phyloP scores from a whole-genome alignment of 2,113 vertebrate genomes.

The Xiphophorus hellerii region DNA sequence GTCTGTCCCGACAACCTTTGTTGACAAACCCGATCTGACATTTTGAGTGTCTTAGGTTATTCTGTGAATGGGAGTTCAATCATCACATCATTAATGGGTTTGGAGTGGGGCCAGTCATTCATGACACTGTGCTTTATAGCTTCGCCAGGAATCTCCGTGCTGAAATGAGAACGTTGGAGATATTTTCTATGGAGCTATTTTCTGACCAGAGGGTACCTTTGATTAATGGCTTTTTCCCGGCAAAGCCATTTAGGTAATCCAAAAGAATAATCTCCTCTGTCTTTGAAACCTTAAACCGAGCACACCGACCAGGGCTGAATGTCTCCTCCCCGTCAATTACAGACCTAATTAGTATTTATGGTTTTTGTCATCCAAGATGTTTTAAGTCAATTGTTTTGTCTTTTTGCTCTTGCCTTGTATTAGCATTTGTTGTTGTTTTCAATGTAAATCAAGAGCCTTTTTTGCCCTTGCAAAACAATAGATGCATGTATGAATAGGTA shows the following conservation, averaged over 20 bases:
- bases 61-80: slow-evolving; percentile 92
- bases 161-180: slow-evolving; percentile 91
- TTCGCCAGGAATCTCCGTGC: slow-evolving; percentile 83
- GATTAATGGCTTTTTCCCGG: slow-evolving; percentile 90
- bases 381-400: slow-evolving; percentile 53
- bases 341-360: slow-evolving; percentile 66
- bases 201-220: slow-evolving; percentile 85
- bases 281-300: slow-evolving; percentile 59
- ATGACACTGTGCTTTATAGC: slow-evolving; percentile 95
- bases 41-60: slow-evolving; percentile 92
- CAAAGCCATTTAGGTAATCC: slow-evolving; percentile 88
- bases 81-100: slow-evolving; percentile 94
- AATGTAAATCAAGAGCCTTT: slow-evolving; percentile 4
- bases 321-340: slow-evolving; percentile 61
- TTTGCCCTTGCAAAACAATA: slow-evolving; percentile 12
- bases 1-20: slow-evolving; percentile 81
- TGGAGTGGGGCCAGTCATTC: slow-evolving; percentile 93
- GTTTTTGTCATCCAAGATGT: slow-evolving; percentile 48
- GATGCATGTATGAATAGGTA: slow-evolving; percentile 37
- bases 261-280: slow-evolving; percentile 83
- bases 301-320: slow-evolving; percentile 46
- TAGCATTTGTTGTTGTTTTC: slow-evolving; percentile 20
- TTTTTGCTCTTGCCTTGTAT: slow-evolving; percentile 19
- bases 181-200: slow-evolving; percentile 94
- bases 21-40: slow-evolving; percentile 92